These are phyloP conservation scores for Aphrophora alni DNA, from an alignment of 2,888 invertebrate species.

Conservation along the genomic window DNA sequence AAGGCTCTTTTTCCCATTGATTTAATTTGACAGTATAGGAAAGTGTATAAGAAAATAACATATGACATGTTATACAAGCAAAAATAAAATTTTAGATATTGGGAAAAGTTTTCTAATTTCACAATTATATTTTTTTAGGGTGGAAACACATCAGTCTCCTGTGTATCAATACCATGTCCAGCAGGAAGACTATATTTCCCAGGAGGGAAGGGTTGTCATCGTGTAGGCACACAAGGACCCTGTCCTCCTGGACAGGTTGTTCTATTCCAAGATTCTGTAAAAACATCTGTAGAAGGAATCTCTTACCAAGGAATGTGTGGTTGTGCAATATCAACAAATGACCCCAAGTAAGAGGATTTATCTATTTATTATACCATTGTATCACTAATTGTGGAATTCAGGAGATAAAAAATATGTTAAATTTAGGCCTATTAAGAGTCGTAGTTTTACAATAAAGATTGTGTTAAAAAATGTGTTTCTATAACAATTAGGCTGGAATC, in stretches of 20 bases:
- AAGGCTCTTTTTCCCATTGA: no score
- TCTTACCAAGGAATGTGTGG: slow-evolving; percentile 84
- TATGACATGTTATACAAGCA: no score
- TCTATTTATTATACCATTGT: slow-evolving; percentile 42
- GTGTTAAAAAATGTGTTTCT: no score
- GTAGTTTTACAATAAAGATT: no score
- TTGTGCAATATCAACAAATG: slow-evolving; percentile 63
- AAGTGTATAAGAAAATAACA: no score
- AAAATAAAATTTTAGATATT: no score
- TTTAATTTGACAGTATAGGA: no score
- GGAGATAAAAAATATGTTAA: no score
- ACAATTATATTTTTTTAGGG: slow-evolving; percentile 61
- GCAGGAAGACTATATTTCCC: slow-evolving; percentile 80
- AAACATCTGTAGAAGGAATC: slow-evolving; percentile 80
- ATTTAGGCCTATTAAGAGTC: no score
- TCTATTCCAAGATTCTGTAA: slow-evolving; percentile 79
- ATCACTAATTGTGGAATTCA: slow-evolving; percentile 3
- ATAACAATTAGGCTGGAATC: no score
- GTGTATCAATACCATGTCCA: slow-evolving; percentile 74
- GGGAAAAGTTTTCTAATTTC: no score
- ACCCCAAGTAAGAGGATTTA: slow-evolving; percentile 52
- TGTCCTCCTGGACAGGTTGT: slow-evolving; percentile 76
- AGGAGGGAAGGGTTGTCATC: slow-evolving; percentile 74
- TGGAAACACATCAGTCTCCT: slow-evolving; percentile 60
- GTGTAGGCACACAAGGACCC: slow-evolving; percentile 78